Conservation (phyloP, 2,113 vertebrate genomes). For the Coptodon rendalli region DNA sequence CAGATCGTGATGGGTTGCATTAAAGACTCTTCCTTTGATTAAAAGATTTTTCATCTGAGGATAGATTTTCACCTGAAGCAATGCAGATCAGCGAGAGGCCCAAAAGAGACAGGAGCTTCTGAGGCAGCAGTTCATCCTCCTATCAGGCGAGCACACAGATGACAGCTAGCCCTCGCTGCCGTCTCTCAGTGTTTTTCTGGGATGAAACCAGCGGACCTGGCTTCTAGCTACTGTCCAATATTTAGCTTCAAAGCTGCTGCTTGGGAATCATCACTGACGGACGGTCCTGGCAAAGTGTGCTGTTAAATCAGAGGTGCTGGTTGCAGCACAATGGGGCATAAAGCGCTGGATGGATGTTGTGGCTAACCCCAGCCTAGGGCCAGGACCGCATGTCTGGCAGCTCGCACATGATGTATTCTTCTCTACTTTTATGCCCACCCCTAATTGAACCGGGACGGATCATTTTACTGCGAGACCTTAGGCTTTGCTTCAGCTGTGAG, state of each 20-base stretch:
- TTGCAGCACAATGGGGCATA: background rate
- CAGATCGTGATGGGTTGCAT: slow-evolving; percentile 47
- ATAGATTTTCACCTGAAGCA: slow-evolving; percentile 62
- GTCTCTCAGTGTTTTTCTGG: slow-evolving; percentile 23
- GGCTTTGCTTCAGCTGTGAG: background rate
- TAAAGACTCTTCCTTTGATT: slow-evolving; percentile 61
- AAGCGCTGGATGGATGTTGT: background rate
- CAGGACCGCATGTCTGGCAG: background rate
- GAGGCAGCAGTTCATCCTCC: slow-evolving; percentile 63
- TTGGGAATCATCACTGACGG: slow-evolving; percentile 4
- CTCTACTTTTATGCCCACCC: slow-evolving; percentile 33
- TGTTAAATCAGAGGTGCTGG: slow-evolving; percentile 25
- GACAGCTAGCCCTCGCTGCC: slow-evolving; percentile 39
- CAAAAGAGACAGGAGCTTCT: slow-evolving; percentile 60
- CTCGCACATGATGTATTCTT: background rate
- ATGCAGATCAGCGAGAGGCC: slow-evolving; percentile 35
- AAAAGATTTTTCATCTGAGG: slow-evolving; percentile 50
- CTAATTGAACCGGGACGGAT: background rate
- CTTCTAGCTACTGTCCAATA: slow-evolving; percentile 53
- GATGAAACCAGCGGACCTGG: slow-evolving; percentile 35
- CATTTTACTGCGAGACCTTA: background rate
- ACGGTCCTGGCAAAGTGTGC: background rate
- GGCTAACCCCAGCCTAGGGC: slow-evolving; percentile 3
- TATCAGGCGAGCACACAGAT: slow-evolving; percentile 14
- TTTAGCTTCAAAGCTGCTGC: slow-evolving; percentile 46